Percentiles rank a stretch among this genome's conserved stretches.
These are phyloP conservation scores for Tipula unca DNA, from an alignment of 2,888 invertebrate genomes.

Conservation along the genomic window DNA sequence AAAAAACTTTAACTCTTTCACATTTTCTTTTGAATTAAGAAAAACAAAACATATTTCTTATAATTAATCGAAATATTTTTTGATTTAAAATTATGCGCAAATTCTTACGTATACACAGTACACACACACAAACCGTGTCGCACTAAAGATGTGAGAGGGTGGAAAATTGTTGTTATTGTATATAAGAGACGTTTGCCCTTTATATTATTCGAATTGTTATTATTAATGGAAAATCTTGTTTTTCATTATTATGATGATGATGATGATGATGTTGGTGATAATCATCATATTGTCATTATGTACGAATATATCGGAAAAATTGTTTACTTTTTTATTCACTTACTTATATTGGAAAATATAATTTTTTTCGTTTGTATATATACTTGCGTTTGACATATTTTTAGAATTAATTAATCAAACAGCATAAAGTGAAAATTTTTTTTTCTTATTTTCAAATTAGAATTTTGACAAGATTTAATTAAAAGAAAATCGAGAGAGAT, in stretches of 20 bases:
- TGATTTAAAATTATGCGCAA: neutral
- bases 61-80: neutral
- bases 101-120: neutral
- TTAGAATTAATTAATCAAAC: constrained; percentile 3
- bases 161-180: neutral
- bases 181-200: neutral
- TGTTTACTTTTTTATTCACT: neutral
- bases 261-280: neutral
- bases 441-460: neutral
- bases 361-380: neutral
- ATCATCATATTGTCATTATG: neutral
- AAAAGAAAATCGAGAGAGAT: neutral
- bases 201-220: neutral
- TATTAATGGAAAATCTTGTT: neutral
- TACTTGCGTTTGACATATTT: neutral
- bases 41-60: neutral
- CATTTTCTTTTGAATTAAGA: neutral
- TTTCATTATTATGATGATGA: neutral
- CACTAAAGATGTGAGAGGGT: neutral
- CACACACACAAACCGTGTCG: neutral
- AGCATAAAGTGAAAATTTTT: neutral
- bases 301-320: neutral
- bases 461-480: neutral
- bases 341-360: neutral
- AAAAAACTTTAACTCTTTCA: neutral